A percentile compares a stretch with the other conserved stretches of the same genome.
phyloP scores from a whole-genome alignment of 1,140 invertebrate species.

The Calephelis virginiensis region DNA sequence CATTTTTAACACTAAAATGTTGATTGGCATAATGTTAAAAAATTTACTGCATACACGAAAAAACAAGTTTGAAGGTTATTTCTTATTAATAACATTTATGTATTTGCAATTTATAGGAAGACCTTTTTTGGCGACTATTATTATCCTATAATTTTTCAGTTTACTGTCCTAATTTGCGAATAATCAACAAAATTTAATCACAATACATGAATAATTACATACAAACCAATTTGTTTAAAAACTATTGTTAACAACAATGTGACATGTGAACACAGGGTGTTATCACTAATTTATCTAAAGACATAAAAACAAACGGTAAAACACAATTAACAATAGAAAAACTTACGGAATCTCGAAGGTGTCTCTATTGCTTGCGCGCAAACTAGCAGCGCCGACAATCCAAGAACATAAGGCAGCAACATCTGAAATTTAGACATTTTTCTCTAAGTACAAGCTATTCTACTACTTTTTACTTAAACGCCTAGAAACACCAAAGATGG shows the following conservation, averaged over 20 bases:
- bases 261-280: constrained; percentile 9
- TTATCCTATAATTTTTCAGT: too few species aligned
- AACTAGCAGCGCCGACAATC: constrained; percentile 42
- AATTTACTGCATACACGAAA: too few species aligned
- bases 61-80: too few species aligned
- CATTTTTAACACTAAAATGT: too few species aligned
- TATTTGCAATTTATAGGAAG: too few species aligned
- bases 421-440: constrained; percentile 42
- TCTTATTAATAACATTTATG: too few species aligned
- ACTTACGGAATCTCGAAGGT: constrained; percentile 56
- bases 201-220: background rate
- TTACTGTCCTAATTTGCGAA: too few species aligned
- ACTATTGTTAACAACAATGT: constrained; percentile 15
- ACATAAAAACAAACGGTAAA: constrained; percentile 10
- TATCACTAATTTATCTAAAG: constrained; percentile 10
- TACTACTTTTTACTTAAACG: too few species aligned
- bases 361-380: constrained; percentile 38
- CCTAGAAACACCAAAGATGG: background rate
- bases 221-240: constrained; percentile 11
- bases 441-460: too few species aligned
- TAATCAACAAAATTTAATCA: too few species aligned
- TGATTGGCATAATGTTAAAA: too few species aligned
- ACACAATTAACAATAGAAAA: constrained; percentile 20
- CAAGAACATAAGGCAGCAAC: constrained; percentile 46
- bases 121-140: too few species aligned